These are phyloP conservation scores for Myocastor coypus DNA, from an alignment of 2,113 vertebrate genomes.

Conservation along the genomic window DNA sequence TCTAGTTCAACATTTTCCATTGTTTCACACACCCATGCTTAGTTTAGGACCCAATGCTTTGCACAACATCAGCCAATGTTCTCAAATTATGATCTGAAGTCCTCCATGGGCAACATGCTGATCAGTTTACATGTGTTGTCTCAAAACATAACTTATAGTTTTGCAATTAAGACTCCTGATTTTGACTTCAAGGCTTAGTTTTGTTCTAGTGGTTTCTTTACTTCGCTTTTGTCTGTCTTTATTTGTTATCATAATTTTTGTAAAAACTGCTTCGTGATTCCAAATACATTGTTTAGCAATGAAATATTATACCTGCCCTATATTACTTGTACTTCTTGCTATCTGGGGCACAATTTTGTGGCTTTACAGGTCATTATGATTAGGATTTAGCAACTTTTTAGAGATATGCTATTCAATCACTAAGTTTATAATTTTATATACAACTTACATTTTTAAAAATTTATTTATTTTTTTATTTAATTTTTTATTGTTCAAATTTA, in stretches of 20 bases:
- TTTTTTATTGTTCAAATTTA: too few species aligned
- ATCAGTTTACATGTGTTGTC: neutral
- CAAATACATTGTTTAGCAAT: neutral
- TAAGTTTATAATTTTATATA: slow-evolving; percentile 36
- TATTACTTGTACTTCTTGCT: neutral
- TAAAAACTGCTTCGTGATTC: neutral
- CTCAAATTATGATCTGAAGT: neutral
- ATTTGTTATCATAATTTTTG: slow-evolving; percentile 26
- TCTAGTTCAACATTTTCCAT: neutral
- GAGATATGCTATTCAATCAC: neutral
- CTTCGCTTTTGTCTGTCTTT: neutral
- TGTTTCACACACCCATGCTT: neutral
- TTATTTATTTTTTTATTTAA: too few species aligned
- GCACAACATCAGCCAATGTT: neutral
- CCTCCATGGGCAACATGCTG: neutral
- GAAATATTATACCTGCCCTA: neutral
- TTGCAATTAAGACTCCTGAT: slow-evolving; percentile 11
- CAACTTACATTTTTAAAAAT: too few species aligned
- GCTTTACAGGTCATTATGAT: slow-evolving; percentile 22
- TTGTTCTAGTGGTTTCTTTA: neutral
- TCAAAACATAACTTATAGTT: neutral
- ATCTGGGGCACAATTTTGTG: neutral
- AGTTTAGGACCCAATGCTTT: neutral
- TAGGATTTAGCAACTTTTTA: neutral
- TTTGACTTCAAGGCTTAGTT: slow-evolving; percentile 17